Evolutionary conservation across 2,797 vertebrate species (phyloP), one percentile per base, ranked within the genome.

Genomic region (Ceryle rudis): DNA sequence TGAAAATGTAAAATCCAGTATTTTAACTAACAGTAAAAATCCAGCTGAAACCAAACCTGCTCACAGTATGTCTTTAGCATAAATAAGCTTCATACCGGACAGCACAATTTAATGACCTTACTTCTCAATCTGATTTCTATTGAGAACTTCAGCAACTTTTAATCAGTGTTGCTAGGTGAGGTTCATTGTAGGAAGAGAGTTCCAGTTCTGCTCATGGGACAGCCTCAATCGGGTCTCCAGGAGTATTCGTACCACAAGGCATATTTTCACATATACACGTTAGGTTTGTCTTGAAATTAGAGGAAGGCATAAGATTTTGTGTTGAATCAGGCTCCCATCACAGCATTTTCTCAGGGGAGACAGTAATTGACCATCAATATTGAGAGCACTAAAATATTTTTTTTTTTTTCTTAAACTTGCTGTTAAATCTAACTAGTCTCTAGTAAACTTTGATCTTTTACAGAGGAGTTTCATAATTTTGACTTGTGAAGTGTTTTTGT

Each of bases 341-440:
- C 25, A 82, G 44, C 28, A 13, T 62, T 72, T 75, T 33, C 49
- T 88, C 39, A 72, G 80, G 15, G 26, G 37, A 70, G 28, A 28
- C 7, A 3, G 22, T 67, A 64, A 75, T 2, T 73, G 52, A 29
- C 13, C 6, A 1, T 31, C 41, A 71, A 39, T 61, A 71, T 7
- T 41, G 23, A 80, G 9, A 31, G 13, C 20, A 33, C 64, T 70
- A 44, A 66, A 85, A 79, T 55, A 25, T 5, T 0, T 62, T 86
- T 87, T 62, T 54, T n/a, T n/a, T 84, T 86, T 87, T 62, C 57
- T 73, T 80, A n/a, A 91, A 91, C 58, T 90, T 89, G 7, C 20
- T 25, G 22, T 71, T 71, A 71, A 70, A 86, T 73, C 31, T 78
- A 75, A 86, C 11, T 28, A 75, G 11, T 54, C 31, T n/a, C 22